A percentile compares a stretch with the other conserved stretches of the same genome.
phyloP scores from a whole-genome alignment of 2,113 vertebrate species.

The Eptesicus fuscus region DNA sequence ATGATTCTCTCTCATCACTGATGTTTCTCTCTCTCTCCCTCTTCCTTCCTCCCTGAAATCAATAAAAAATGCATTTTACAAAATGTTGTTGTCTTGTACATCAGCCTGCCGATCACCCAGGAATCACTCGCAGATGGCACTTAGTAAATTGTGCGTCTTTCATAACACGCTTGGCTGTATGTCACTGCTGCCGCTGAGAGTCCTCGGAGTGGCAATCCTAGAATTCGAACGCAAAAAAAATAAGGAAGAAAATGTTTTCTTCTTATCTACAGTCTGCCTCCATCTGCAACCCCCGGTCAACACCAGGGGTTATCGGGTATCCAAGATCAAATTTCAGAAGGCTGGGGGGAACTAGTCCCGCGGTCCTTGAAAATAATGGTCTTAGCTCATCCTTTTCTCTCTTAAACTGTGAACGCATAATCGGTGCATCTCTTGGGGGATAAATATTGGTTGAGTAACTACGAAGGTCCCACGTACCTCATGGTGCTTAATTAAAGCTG shows the following conservation, averaged over 20 bases:
- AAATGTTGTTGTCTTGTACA: background rate
- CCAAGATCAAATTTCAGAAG: slow-evolving; percentile 14
- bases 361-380: background rate
- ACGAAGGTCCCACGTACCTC: background rate
- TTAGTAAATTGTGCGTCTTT: slow-evolving; percentile 37
- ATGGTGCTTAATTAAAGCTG: slow-evolving; percentile 22
- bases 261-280: background rate
- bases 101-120: background rate
- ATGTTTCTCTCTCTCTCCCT: too few species aligned
- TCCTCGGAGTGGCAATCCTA: background rate
- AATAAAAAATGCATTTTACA: background rate
- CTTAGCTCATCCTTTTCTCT: background rate
- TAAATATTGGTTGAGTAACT: background rate
- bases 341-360: background rate
- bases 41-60: too few species aligned
- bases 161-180: background rate
- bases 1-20: too few species aligned
- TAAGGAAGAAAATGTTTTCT: background rate
- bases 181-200: background rate
- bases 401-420: background rate
- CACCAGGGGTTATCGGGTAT: background rate
- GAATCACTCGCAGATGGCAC: background rate
- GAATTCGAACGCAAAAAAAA: slow-evolving; percentile 10
- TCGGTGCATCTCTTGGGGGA: background rate
- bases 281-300: background rate